These are phyloP conservation scores for Drosophila mulleri DNA, from an alignment of 2,888 invertebrate genomes.

Conservation along the genomic window DNA sequence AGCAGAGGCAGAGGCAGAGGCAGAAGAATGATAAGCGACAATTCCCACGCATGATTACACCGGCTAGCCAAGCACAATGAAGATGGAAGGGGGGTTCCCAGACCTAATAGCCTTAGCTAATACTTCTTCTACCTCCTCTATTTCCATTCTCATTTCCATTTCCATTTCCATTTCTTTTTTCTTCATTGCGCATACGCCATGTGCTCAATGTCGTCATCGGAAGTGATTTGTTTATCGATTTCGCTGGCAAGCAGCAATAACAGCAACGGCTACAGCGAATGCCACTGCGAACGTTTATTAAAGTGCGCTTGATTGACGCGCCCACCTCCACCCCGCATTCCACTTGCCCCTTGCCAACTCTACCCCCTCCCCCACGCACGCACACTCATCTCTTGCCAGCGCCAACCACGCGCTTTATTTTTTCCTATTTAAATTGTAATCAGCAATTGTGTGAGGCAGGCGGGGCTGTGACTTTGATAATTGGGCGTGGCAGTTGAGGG, in stretches of 20 bases:
- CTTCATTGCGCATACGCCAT: conserved; percentile 58
- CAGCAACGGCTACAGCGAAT: background rate
- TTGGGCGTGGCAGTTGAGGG: conserved; percentile 25
- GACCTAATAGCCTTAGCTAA: too few relatives aligned
- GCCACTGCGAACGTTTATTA: conserved; percentile 24
- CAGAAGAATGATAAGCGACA: conserved; percentile 31
- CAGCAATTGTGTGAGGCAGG: conserved; percentile 26
- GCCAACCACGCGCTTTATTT: conserved; percentile 10
- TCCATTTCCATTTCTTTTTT: background rate
- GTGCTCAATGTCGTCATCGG: conserved; percentile 70
- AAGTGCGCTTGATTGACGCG: conserved; percentile 54
- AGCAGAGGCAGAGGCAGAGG: too few relatives aligned
- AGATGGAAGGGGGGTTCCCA: too few relatives aligned
- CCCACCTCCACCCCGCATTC: background rate
- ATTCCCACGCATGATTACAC: conserved; percentile 44
- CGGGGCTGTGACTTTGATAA: conserved; percentile 10
- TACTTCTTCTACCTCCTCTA: background rate
- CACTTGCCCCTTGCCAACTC: background rate
- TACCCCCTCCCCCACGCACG: rapidly evolving
- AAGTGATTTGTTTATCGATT: conserved; percentile 71
- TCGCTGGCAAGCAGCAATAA: conserved; percentile 11
- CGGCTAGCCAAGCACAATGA: too few relatives aligned
- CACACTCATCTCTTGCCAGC: background rate
- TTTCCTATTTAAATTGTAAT: conserved; percentile 38
- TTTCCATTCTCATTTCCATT: background rate